Evolutionary conservation across 1,140 invertebrate species (phyloP), one percentile per base, ranked within the genome.

Genomic region (Procambarus virginalis): DNA sequence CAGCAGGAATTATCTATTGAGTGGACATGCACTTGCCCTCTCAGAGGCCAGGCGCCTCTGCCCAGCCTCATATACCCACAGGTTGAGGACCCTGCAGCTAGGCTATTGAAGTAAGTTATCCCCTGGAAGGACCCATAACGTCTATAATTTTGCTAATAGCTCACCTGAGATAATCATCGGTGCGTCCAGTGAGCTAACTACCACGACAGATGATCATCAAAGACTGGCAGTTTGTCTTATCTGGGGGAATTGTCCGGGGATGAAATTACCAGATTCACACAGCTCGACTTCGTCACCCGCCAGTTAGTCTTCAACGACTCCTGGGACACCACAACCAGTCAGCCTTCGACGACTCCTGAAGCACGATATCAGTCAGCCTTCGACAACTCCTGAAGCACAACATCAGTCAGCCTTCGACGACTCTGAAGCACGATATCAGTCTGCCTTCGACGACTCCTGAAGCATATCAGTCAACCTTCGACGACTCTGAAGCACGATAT

Each of bases 1-100:
- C 84, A 77, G 70, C 70, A 77, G 84, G 84, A 85, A 85, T 85
- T 85, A 85, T 85, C 84, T 85, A 85, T 85, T 85, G 84, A 77
- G 73, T 85, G 84, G 84, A 85, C 84, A 85, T 85, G 84, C 51
- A 85, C 84, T 58, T 34, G 78, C 49, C 48, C 78, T n/a, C 49
- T 58, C 78, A 58, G 70, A 22, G 75, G 49, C 49, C 55, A 34
- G 84, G 84, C 22, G 73, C 58, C 46, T 60, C n/a, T 45, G n/a
- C 49, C 49, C 51, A 9, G 75, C 6, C 58, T 76, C 75, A 77
- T 85, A 85, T 85, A 76, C 46, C 34, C 58, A 34, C 80, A 46
- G 80, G 80, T 46, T 64, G 22, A 45, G 60, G 20, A 34, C 46
- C 76, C 46, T 49, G 49, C n/a, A 78, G 58, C 12, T n/a, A 20